A percentile compares a stretch with the other conserved stretches of the same genome.
Evolutionary conservation across 2,888 invertebrate genomes (phyloP).

Genomic region (Dicyrtomina minuta): DNA sequence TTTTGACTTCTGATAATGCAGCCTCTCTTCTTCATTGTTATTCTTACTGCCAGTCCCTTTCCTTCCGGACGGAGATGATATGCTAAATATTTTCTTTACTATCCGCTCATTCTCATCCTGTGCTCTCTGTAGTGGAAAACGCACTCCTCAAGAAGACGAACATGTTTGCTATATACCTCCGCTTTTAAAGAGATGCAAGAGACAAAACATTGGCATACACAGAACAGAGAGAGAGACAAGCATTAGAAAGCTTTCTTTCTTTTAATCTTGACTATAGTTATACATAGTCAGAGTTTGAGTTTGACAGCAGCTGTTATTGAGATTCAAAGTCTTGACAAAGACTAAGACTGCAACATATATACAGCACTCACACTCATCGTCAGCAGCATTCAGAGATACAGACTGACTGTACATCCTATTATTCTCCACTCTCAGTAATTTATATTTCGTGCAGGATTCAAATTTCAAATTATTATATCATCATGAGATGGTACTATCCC

Average conservation of each 20-base stretch:
- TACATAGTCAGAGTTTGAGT: no score
- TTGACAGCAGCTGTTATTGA: not conserved
- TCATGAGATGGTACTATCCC: no score
- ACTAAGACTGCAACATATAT: no score
- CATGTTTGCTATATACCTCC: not conserved
- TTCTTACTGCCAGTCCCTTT: no score
- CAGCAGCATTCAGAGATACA: not conserved
- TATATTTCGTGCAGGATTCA: not conserved
- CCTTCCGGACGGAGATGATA: not conserved
- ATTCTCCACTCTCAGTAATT: not conserved
- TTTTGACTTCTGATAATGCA: no score
- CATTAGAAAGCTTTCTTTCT: no score
- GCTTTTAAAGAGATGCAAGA: not conserved
- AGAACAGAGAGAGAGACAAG: not conserved
- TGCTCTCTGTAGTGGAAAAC: not conserved
- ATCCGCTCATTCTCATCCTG: not conserved
- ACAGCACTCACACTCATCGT: no score
- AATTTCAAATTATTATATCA: not conserved
- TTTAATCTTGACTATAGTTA: no score
- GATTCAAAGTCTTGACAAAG: no score
- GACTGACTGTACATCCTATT: not conserved
- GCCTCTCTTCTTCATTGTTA: no score
- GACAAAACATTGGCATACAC: not conserved
- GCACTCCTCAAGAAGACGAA: not conserved
- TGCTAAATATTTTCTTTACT: not conserved